Evolutionary conservation across 2,888 invertebrate species (phyloP).

Genomic region (Nephrotoma flavescens): DNA sequence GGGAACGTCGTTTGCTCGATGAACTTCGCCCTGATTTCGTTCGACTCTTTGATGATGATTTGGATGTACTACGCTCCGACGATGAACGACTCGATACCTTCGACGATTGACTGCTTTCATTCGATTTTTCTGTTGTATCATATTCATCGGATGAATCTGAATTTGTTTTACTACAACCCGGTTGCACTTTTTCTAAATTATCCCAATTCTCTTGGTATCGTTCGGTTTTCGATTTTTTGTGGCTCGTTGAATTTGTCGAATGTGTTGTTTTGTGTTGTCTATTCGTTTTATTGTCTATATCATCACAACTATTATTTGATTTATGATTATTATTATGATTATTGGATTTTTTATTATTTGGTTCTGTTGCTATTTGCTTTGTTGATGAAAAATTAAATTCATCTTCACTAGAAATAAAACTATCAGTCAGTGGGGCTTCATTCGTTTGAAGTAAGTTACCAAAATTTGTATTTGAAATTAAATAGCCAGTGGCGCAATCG

Average conservation of each 20-base stretch:
- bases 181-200: slow-evolving; percentile 8
- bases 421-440: slow-evolving; percentile 30
- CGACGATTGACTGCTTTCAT: slow-evolving; percentile 7
- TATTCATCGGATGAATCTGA: slow-evolving; percentile 14
- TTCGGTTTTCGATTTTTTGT: neutral
- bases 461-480: slow-evolving; percentile 32
- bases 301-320: neutral
- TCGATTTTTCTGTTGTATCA: slow-evolving; percentile 9
- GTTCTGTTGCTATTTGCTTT: neutral
- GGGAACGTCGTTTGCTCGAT: neutral
- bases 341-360: neutral
- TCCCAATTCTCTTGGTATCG: slow-evolving; percentile 9
- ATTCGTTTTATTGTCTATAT: neutral
- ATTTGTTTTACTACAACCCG: slow-evolving; percentile 13
- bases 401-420: slow-evolving; percentile 30
- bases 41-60: neutral
- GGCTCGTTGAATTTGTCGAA: slow-evolving; percentile 8
- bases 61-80: slow-evolving; percentile 7
- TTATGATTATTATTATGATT: neutral
- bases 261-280: slow-evolving; percentile 2
- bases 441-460: slow-evolving; percentile 31
- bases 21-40: neutral
- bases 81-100: slow-evolving; percentile 6
- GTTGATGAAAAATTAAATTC: slow-evolving; percentile 11
- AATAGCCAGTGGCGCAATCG: slow-evolving; percentile 30